Percentiles rank a stretch among this genome's conserved stretches.
Conservation (phyloP, 2,113 vertebrate genomes). For the Tiliqua scincoides region DNA sequence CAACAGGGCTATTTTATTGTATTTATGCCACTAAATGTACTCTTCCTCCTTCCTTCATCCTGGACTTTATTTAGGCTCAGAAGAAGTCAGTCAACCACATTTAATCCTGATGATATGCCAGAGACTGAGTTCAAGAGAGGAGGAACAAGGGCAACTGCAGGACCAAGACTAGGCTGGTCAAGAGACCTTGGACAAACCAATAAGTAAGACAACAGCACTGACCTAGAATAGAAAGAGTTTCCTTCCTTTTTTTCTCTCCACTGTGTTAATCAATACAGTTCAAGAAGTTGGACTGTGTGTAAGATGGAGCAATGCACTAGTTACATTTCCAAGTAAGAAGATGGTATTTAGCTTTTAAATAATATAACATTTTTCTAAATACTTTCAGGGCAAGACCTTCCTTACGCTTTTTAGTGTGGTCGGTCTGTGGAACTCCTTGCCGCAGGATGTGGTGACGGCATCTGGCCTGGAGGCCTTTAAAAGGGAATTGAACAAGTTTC, state of each 20-base stretch:
- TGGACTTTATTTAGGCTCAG: constrained; percentile 79
- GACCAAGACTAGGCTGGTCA: constrained; percentile 95
- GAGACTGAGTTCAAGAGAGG: constrained; percentile 93
- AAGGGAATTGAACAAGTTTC: no score
- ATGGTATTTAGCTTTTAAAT: neutral
- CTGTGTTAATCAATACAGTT: accelerated
- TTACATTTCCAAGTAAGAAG: neutral
- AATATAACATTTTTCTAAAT: neutral
- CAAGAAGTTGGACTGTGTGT: neutral
- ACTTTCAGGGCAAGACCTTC: neutral
- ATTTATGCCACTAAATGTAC: neutral
- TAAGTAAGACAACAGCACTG: constrained; percentile 76
- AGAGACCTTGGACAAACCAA: constrained; percentile 89
- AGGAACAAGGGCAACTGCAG: constrained; percentile 92
- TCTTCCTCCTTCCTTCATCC: neutral
- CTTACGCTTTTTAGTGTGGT: no score
- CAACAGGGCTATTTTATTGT: no score
- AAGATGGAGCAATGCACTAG: neutral
- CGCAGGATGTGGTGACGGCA: no score
- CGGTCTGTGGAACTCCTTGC: no score
- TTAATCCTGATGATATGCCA: constrained; percentile 91
- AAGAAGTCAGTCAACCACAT: constrained; percentile 95
- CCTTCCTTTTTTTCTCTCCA: accelerated
- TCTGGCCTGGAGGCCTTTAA: no score
- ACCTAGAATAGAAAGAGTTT: accelerated